Evolutionary conservation across 2,888 invertebrate genomes (phyloP), one percentile per base, ranked within the genome.

Genomic region (Micropterix aruncella): DNA sequence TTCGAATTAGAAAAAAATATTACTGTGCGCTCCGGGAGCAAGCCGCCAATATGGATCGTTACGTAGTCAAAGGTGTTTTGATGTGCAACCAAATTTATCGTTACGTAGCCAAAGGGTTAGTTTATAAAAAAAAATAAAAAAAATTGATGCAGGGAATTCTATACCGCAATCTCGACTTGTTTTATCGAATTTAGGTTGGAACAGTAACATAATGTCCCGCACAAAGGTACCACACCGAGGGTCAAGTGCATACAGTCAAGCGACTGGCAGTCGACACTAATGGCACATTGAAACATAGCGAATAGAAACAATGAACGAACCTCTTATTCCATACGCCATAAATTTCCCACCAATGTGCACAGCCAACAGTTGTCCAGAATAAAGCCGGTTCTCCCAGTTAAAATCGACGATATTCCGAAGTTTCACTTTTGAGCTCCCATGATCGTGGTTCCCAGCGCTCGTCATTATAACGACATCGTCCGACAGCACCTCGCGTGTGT

Each of bases 321-420:
- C 86, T 79, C 87, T 91, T 49, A 95, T 82, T 47, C 83, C 87
- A 66, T 94, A 95, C 0, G 95, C 95, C 52, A 93, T 70, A 61
- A 85, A 87, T 56, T 84, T 83, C 44, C 89, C 87, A 56, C 79
- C 80, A 55, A 84, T 78, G 61, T 95, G 93, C 38, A 91, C 83
- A 7, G 93, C 90, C 37, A 95, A 77, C 47, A 95, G 68, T 58
- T 90, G 88, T 0, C 95, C 94, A 1, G 80, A 74, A 56, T 92
- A 91, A 58, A 86, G 85, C 54, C 83, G 81, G 40, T 83, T 77
- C 60, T 94, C 94, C 95, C 95, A 95, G 52, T 85, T 86, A 61
- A 88, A 94, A 57, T 93, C 92, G 16, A 93, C 92, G 41, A 92
- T 77, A 60, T 87, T 90, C 56, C 83, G 86, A 39, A 92, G 76